These are phyloP conservation scores for Hirtodrosophila trivittata DNA, from an alignment of 2,888 invertebrate species.

Conservation along the genomic window DNA sequence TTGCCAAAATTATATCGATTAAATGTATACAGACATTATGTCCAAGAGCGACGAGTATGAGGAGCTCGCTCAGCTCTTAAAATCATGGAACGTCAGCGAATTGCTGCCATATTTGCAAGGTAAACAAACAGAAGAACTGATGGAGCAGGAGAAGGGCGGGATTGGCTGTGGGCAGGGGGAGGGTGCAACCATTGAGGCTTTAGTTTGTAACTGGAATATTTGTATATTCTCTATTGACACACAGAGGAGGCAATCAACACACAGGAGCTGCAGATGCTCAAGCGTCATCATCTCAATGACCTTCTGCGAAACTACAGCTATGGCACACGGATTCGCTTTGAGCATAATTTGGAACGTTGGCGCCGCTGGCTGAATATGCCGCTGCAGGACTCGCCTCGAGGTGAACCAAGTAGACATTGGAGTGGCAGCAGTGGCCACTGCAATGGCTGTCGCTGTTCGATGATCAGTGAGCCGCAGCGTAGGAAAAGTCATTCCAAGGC, in stretches of 20 bases:
- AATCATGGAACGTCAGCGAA: conserved; percentile 68
- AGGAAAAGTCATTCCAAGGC: conserved; percentile 29
- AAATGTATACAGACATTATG: conserved; percentile 23
- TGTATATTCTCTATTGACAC: background rate
- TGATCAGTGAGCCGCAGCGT: background rate
- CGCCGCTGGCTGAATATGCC: conserved; percentile 75
- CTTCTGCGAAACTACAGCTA: conserved; percentile 68
- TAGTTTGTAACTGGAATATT: no score
- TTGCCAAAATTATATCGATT: background rate
- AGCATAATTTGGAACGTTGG: conserved; percentile 77
- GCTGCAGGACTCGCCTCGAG: conserved; percentile 38
- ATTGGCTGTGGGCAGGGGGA: no score
- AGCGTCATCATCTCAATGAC: conserved; percentile 65
- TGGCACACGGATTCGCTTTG: conserved; percentile 79
- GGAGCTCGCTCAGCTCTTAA: conserved; percentile 54
- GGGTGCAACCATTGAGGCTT: no score
- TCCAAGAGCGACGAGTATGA: conserved; percentile 47
- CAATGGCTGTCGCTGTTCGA: conserved; percentile 53
- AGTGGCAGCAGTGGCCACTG: conserved; percentile 37
- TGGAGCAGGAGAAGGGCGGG: no score
- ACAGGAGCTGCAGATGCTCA: conserved; percentile 76
- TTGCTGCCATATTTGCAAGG: conserved; percentile 71
- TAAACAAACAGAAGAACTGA: conserved; percentile 19
- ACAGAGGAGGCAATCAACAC: conserved; percentile 75
- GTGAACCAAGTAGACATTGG: conserved; percentile 2